Evolutionary conservation across 2,113 vertebrate species (phyloP), one percentile per base, ranked within the genome.

Genomic region (human): DNA sequence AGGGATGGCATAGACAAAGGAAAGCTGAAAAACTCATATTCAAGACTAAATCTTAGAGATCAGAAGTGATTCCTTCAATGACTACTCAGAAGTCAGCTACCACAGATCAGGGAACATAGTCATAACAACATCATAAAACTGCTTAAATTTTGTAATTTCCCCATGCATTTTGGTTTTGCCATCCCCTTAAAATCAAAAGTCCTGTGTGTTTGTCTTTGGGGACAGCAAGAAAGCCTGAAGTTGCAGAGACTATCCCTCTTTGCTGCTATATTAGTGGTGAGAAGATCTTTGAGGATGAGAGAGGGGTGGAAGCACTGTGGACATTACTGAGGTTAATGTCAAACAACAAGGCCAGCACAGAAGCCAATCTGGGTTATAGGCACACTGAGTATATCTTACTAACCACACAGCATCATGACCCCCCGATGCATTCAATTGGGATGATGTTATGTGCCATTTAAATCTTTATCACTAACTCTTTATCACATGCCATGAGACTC

Each of bases 291-390:
- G 20, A 59, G 43, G 81, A 27, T 82, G 45, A 45, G 17, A 38
- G 25, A 64, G 1, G 6, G 6, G 13, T 48, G 0, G 32, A 57
- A 10, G 8, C 9, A 68, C 7, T 25, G 0, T 13, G n/a, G 43
- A n/a, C 1, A 0, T 16, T 27, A 20, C 30, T 50, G 22, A 48
- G 8, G 14, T 76, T 8, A 38, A 45, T 10, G 7, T 35, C 14
- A 32, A 55, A 52, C 43, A 80, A n/a, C 14, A 14, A 61, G 52
- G 22, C 7, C 78, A 43, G n/a, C 27, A 10, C 13, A 9, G 43
- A 18, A 72, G 40, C 9, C 27, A 43, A 18, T 7, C 40, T 38
- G 72, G 20, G 17, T 55, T 48, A 38, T 8, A 13, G 61, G 8
- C 35, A 43, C 16, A 9, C 32, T 61, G 2, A 30, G 50, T 1